Evolutionary conservation across 2,888 invertebrate species (phyloP).

Genomic region (Hirudinaria manillensis): DNA sequence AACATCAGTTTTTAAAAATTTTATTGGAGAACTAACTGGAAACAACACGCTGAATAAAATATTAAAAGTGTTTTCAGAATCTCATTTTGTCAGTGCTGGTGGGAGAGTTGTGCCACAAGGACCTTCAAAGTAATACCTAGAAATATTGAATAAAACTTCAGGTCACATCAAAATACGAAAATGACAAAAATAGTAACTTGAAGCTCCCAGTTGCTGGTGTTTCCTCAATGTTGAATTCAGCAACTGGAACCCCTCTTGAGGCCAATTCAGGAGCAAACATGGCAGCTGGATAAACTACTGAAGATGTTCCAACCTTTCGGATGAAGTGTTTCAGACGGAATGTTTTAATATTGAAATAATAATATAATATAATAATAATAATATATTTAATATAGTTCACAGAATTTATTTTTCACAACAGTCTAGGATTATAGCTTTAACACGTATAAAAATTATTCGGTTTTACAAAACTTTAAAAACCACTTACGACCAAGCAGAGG

Average conservation of each 20-base stretch:
- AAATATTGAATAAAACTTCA: conserved; percentile 40
- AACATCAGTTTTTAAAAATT: no score
- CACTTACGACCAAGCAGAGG: conserved; percentile 65
- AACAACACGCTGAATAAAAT: no score
- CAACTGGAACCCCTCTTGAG: conserved; percentile 67
- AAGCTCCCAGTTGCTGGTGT: conserved; percentile 59
- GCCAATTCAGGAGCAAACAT: conserved; percentile 76
- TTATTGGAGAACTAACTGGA: no score
- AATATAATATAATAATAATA: no score
- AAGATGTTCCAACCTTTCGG: conserved; percentile 69
- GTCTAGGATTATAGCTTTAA: no score
- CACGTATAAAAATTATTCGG: no score
- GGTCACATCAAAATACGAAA: not conserved
- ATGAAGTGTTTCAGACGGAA: not conserved
- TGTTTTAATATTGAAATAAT: no score
- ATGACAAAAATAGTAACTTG: conserved; percentile 52
- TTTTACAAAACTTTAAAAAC: not conserved
- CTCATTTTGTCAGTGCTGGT: conserved; percentile 54
- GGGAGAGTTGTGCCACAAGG: conserved; percentile 60
- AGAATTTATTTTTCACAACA: no score
- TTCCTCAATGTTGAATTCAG: conserved; percentile 67
- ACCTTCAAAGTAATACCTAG: conserved; percentile 61
- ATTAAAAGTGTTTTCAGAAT: not conserved
- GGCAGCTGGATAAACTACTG: conserved; percentile 79
- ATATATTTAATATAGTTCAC: no score